Base-by-base conservation (phyloP, 2,113 vertebrate genomes). In the Tyrannus savana region DNA sequence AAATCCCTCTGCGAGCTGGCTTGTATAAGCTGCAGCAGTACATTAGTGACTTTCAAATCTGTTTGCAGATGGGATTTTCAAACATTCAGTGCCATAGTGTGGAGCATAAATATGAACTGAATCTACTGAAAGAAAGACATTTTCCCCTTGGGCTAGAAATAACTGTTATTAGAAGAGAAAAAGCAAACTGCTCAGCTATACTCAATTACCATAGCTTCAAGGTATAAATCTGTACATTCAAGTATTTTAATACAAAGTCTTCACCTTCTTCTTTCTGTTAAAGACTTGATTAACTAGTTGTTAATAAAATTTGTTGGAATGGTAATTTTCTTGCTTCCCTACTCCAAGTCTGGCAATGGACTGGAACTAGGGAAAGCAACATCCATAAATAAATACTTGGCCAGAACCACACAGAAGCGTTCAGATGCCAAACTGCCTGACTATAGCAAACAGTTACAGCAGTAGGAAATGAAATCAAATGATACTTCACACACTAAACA, bases 261-360 rank as follows among this genome's bases (percentile, higher is more conserved):
- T 78, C 46, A 71, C 14, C 25, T 58, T 66, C 37, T 76, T 87
- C 25, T 80, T 92, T 73, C n/a, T 93, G 37, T 37, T 56, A 90
- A 86, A 87, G 44, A 82, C 24, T 75, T 80, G 42, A 49, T 73
- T 80, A 87, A 92, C 3, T 22, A 77, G 44, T 49, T 39, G 12
- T 44, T 92, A 90, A 93, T 60, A 95, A 87, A 82, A 91, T 68
- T 78, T 94, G 24, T 95, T 92, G 85, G 50, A 69, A 91, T 24
- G 35, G 71, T 17, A 83, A 92, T 93, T 93, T 87, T 62, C 62
- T 89, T 89, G 33, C 55, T 62, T 69, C 64, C 33, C 39, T 41
- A 17, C 55, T 73, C 64, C 59, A 95, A 87, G 60, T 79, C 30
- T 80, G 58, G 62, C 46, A 93, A 72, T 8, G 37, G 68, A 69